phyloP scores from a whole-genome alignment of 23 tunicate genomes.

The Clavelina lepadiformis region DNA sequence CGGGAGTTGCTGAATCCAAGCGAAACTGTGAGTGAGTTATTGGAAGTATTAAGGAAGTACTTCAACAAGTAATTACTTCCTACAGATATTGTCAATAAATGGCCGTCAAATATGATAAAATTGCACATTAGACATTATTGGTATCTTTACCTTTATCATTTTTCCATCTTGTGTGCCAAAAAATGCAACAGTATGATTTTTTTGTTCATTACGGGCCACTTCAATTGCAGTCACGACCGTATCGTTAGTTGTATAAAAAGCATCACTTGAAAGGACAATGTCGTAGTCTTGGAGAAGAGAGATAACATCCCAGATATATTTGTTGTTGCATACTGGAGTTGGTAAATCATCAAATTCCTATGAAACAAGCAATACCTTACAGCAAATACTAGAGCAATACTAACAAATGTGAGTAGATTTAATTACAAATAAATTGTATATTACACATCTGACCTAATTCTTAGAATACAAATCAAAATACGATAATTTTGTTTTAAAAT shows the following conservation, averaged over 20 bases:
- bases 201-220: constrained; percentile 16
- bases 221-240: constrained; percentile 51
- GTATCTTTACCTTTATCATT: constrained; percentile 49
- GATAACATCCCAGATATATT: constrained; percentile 48
- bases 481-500: too few species aligned
- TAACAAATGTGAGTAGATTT: too few species aligned
- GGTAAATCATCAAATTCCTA: constrained; percentile 30
- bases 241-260: constrained; percentile 37
- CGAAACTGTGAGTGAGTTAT: too few species aligned
- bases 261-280: constrained; percentile 5
- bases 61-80: too few species aligned
- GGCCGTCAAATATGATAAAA: background rate
- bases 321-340: constrained; percentile 34
- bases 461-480: too few species aligned
- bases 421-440: too few species aligned
- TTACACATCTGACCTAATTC: too few species aligned
- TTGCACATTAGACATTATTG: background rate
- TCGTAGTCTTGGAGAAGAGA: constrained; percentile 23
- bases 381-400: too few species aligned
- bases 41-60: too few species aligned
- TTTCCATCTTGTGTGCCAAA: constrained; percentile 69
- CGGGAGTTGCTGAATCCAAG: background rate
- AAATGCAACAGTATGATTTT: constrained; percentile 56
- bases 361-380: constrained; percentile 9
- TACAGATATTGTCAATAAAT: background rate